Evolutionary conservation across 2,113 vertebrate species (phyloP).

Genomic region (Andinoacara biseriatus): DNA sequence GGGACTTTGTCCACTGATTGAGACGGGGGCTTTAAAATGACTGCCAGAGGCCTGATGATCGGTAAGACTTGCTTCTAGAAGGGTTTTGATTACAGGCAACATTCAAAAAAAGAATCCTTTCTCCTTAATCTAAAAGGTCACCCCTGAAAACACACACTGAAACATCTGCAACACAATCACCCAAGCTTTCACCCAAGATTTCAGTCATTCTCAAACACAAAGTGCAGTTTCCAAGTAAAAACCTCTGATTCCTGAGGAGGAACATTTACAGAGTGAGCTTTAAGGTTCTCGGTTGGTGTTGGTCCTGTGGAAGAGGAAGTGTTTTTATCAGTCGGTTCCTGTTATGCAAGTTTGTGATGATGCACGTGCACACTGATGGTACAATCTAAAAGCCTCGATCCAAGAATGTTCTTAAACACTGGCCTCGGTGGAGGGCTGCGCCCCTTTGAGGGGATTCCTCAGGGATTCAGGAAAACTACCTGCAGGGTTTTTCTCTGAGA

Average conservation of each 20-base stretch:
- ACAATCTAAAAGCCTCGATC: not conserved
- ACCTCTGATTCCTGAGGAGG: too few relatives aligned
- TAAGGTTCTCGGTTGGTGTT: too few relatives aligned
- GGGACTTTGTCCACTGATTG: not conserved
- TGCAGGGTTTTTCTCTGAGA: not conserved
- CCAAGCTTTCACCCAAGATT: not conserved
- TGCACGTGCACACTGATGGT: not conserved
- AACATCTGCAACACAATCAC: not conserved
- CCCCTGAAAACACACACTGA: not conserved
- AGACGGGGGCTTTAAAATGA: not conserved
- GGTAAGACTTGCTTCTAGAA: not conserved
- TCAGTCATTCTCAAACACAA: accelerated
- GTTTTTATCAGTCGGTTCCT: not conserved
- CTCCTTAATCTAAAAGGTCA: not conserved
- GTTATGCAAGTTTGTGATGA: accelerated
- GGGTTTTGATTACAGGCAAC: not conserved
- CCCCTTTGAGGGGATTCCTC: too few relatives aligned
- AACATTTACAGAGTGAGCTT: too few relatives aligned
- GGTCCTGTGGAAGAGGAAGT: too few relatives aligned
- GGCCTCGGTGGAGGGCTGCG: not conserved
- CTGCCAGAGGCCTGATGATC: not conserved
- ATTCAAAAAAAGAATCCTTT: not conserved
- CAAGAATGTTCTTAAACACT: not conserved
- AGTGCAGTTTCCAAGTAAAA: not conserved
- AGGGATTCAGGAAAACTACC: not conserved